Percentiles rank a stretch among this genome's conserved stretches.
Conservation (phyloP, 2,113 vertebrate species). For the Rousettus leschenaultii region DNA sequence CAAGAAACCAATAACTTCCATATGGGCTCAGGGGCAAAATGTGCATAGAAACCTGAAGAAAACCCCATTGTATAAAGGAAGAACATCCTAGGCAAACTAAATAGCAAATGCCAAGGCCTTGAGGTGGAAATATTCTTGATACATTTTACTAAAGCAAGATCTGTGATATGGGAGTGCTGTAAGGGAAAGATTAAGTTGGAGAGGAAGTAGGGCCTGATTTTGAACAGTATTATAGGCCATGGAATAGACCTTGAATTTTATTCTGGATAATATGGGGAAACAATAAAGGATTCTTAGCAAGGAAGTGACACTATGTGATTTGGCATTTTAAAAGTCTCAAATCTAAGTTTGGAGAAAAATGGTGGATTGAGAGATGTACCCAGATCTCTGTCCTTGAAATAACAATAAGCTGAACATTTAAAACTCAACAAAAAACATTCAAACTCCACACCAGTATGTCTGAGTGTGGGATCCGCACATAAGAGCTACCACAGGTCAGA, state of each 20-base stretch:
- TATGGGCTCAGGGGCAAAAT: not conserved
- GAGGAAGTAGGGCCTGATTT: not conserved
- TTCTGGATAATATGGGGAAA: not conserved
- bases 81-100: not conserved
- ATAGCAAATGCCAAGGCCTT: not conserved
- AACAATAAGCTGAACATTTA: too few species aligned
- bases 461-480: too few species aligned
- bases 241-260: not conserved
- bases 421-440: too few species aligned
- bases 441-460: too few species aligned
- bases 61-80: not conserved
- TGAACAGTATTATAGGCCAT: not conserved
- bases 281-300: not conserved
- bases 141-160: not conserved
- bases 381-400: too few species aligned
- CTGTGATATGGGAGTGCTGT: not conserved
- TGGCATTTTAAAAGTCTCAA: not conserved
- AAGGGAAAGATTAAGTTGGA: not conserved
- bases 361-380: too few species aligned
- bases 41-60: not conserved
- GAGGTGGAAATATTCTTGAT: not conserved
- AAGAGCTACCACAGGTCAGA: too few species aligned
- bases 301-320: not conserved
- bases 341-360: too few species aligned
- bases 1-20: not conserved